Evolutionary conservation across 2,797 vertebrate species (phyloP), one percentile per base, ranked within the genome.

Genomic region (Lerista edwardsae): DNA sequence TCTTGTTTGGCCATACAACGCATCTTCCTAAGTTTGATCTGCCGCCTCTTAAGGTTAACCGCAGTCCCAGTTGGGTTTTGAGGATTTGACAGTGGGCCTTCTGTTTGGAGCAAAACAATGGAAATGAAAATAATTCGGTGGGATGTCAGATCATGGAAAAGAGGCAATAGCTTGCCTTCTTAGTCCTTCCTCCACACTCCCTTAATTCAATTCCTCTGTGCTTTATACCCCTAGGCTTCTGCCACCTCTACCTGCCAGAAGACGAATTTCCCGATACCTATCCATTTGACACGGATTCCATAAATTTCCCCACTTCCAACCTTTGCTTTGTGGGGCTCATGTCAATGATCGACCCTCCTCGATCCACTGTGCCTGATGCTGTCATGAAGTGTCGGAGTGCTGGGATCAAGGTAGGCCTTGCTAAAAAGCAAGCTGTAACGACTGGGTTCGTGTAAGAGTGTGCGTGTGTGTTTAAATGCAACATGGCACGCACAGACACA

Each of bases 321-420:
- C 85, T 97, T 41, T 97, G 96, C 85, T 97, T 97, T 41, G 94
- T 96, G 73, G 97, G 96, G 23, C 96, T 97, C n/a, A 72, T 97
- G 29, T 97, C 97, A 1, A 95, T 97, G 96, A 97, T 97, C 0
- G 97, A 97, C 67, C 97, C 97, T 0, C 97, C 97, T 29, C 95
- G 96, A 2, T 97, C 97, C 83, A 97, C 96, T 0, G 97, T 97
- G 75, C 97, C 97, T 0, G 97, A 97, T 0, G 97, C 97, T 0
- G 95, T 97, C 80, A 89, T 94, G 9, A 97, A 97, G 69, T 97
- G 97, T 73, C 96, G 96, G 75, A 96, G 96, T 12, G 97, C 97
- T 6, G 97, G 96, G 6, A 97, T 97, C 90, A 97, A 97, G 96
- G 97, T 97, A 83, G 55, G 90, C 36, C 3, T 61, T 23, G n/a